Percentiles rank a stretch among this genome's conserved stretches.
Conservation (phyloP, 2,888 invertebrate genomes). For the Leptinotarsa juncta region DNA sequence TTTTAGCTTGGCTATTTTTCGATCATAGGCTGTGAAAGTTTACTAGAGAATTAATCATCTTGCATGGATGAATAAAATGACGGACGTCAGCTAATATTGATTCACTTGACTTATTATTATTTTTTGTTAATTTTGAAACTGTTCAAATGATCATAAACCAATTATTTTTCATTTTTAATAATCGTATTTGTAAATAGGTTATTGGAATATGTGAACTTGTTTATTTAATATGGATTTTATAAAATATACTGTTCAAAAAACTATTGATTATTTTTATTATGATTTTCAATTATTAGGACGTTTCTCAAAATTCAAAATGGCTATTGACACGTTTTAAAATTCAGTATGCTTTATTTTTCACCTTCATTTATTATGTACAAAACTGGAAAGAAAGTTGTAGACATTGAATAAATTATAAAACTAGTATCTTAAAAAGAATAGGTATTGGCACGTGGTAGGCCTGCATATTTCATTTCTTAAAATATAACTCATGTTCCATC, state of each 20-base stretch:
- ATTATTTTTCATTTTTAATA: not conserved
- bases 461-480: conserved; percentile 48
- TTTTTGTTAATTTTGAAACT: no score
- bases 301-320: no score
- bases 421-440: conserved; percentile 38
- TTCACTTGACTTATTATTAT: no score
- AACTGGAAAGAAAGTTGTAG: conserved; percentile 32
- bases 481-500: conserved; percentile 3
- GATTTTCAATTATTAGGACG: no score
- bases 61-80: no score
- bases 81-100: no score
- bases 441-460: conserved; percentile 57
- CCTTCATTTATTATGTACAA: conserved; percentile 41
- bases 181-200: not conserved
- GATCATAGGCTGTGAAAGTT: no score
- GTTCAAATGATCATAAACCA: not conserved
- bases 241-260: conserved; percentile 30
- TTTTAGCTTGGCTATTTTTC: no score
- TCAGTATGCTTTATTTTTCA: conserved; percentile 2
- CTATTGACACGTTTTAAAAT: not conserved
- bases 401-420: conserved; percentile 45
- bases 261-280: no score
- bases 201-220: not conserved
- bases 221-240: conserved; percentile 32
- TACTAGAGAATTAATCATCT: no score